These are phyloP conservation scores for Halocynthia aurantium DNA, from an alignment of 23 tunicate species.

Conservation along the genomic window DNA sequence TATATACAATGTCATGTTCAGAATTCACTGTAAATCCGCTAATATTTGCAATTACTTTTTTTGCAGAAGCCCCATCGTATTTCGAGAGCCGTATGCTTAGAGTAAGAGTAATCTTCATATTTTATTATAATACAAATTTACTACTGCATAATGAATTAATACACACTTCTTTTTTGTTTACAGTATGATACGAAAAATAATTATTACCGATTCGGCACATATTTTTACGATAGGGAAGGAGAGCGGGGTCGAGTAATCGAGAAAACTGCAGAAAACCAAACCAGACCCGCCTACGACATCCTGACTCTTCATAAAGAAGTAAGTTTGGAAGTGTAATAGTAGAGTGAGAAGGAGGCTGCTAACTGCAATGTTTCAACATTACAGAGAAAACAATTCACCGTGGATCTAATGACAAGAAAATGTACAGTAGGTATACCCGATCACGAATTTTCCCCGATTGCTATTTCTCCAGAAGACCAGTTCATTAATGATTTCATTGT, in stretches of 20 bases:
- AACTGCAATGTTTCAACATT: background rate
- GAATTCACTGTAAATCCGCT: too few relatives aligned
- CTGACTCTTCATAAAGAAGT: conserved; percentile 13
- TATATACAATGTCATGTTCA: too few relatives aligned
- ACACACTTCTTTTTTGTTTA: background rate
- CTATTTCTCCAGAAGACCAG: conserved; percentile 8
- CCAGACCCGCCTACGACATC: conserved; percentile 15
- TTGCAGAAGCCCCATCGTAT: too few relatives aligned
- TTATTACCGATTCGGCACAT: conserved; percentile 4
- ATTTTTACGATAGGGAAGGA: conserved; percentile 7
- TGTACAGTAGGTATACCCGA: background rate
- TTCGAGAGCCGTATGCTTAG: too few relatives aligned
- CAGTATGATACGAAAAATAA: conserved; percentile 13
- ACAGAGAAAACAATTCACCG: conserved; percentile 18
- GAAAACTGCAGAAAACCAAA: conserved; percentile 11
- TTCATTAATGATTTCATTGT: conserved; percentile 1
- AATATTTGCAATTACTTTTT: too few relatives aligned
- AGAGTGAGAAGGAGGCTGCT: background rate
- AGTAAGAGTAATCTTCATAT: too few relatives aligned
- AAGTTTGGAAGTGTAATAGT: background rate
- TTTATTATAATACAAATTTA: too few relatives aligned
- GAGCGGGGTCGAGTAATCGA: conserved; percentile 16
- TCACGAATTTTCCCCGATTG: background rate
- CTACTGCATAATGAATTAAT: too few relatives aligned
- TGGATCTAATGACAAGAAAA: conserved; percentile 6